phyloP scores from a whole-genome alignment of 1,140 invertebrate genomes.

The Lepidotrigona ventralis region DNA sequence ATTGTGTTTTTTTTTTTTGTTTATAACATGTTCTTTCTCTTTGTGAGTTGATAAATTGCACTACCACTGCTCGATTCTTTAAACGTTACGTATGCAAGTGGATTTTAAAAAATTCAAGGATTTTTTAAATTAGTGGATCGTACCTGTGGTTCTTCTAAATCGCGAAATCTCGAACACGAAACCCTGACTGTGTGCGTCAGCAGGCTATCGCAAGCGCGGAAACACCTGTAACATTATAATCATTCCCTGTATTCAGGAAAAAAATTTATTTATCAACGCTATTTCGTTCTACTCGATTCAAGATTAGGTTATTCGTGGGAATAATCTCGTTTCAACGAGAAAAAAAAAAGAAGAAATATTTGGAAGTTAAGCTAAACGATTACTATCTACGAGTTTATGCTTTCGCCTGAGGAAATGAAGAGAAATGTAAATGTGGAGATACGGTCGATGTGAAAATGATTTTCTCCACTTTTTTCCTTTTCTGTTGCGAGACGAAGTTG shows the following conservation, averaged over 20 bases:
- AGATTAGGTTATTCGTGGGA: not conserved
- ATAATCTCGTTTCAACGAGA: not conserved
- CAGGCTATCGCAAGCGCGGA: not conserved
- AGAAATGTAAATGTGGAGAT: conserved; percentile 1
- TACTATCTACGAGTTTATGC: not conserved
- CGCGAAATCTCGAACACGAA: not conserved
- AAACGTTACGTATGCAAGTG: not conserved
- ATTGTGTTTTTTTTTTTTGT: too few species aligned
- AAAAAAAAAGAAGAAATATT: not conserved
- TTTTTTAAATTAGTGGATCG: not conserved
- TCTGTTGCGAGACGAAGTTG: not conserved
- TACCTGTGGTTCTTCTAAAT: conserved; percentile 1
- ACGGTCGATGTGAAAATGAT: not conserved
- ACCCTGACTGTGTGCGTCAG: not conserved
- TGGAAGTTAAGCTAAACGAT: not conserved
- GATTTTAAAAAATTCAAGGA: too few species aligned
- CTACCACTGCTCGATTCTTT: too few species aligned
- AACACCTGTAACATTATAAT: conserved; percentile 14
- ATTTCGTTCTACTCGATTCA: not conserved
- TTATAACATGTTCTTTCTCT: too few species aligned
- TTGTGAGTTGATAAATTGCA: too few species aligned
- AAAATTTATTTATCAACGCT: conserved; percentile 57
- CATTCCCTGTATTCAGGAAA: conserved; percentile 9
- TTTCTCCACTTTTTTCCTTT: not conserved
- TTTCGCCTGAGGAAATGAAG: not conserved